Evolutionary conservation across 2,113 vertebrate genomes (phyloP).

Genomic region (Ciconia maguari): DNA sequence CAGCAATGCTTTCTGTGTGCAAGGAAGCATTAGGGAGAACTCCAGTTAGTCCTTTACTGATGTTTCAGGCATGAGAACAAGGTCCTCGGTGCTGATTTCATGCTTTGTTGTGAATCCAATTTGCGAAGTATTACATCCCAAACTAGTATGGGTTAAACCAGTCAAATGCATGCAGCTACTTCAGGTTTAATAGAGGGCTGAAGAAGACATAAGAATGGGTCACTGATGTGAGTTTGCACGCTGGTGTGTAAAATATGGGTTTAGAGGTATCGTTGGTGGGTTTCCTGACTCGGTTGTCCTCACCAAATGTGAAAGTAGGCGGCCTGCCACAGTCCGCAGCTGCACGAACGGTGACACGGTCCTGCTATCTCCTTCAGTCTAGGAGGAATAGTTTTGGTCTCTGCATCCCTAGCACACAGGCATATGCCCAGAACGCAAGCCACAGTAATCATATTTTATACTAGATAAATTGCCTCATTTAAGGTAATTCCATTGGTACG

Average conservation of each 20-base stretch:
- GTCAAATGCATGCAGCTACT: not conserved
- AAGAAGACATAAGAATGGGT: not conserved
- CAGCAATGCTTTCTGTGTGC: not conserved
- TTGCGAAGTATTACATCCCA: not conserved
- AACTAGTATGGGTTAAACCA: not conserved
- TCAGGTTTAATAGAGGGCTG: not conserved
- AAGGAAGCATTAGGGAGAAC: not conserved
- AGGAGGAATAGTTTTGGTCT: not conserved
- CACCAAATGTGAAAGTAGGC: not conserved
- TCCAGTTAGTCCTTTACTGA: not conserved
- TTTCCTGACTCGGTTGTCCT: not conserved
- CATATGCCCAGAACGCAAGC: not conserved
- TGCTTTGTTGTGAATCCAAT: not conserved
- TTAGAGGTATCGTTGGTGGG: not conserved
- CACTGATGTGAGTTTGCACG: not conserved
- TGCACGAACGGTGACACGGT: not conserved
- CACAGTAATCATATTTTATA: not conserved
- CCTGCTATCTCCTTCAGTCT: not conserved
- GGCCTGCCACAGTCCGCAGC: not conserved
- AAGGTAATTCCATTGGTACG: not conserved
- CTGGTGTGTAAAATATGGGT: not conserved
- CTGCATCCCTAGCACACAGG: not conserved
- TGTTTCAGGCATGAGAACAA: not conserved
- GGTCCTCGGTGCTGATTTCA: rapidly evolving
- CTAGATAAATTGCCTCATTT: not conserved